Evolutionary conservation across 2,888 invertebrate genomes (phyloP).

Genomic region (Dryocosmus kuriphilus): DNA sequence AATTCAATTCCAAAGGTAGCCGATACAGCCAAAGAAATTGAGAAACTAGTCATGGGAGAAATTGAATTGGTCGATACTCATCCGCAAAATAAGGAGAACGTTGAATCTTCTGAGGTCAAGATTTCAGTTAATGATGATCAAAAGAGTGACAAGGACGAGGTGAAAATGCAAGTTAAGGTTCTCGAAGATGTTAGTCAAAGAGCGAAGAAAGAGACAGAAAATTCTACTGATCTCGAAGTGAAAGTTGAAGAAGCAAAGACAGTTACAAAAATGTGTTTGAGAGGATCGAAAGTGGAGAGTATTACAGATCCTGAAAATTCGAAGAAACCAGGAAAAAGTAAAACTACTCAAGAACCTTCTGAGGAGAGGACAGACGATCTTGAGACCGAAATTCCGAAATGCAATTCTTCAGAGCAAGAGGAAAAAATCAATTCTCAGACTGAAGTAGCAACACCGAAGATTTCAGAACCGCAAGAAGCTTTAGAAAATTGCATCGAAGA

Average conservation of each 20-base stretch:
- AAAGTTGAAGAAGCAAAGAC: constrained; percentile 50
- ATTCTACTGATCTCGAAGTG: background rate
- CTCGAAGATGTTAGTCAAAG: constrained; percentile 3
- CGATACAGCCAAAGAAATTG: constrained; percentile 77
- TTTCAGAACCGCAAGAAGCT: background rate
- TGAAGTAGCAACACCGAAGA: background rate
- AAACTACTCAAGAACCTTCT: constrained; percentile 28
- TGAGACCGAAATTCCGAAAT: background rate
- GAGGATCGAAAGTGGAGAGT: constrained; percentile 51
- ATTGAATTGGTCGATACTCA: constrained; percentile 68
- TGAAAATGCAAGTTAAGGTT: background rate
- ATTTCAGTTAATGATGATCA: constrained; percentile 12
- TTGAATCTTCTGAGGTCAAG: constrained; percentile 28
- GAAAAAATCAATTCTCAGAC: background rate
- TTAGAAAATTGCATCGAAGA: constrained; percentile 1
- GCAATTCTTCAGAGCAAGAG: background rate
- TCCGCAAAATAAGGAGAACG: constrained; percentile 59
- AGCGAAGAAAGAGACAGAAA: constrained; percentile 1
- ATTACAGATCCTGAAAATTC: constrained; percentile 44
- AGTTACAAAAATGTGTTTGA: constrained; percentile 57
- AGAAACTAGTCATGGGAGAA: constrained; percentile 77
- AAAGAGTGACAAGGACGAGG: constrained; percentile 7
- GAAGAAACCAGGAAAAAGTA: constrained; percentile 52
- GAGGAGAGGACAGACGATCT: constrained; percentile 39
- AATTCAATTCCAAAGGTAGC: constrained; percentile 75